Conservation (phyloP, 1,140 invertebrate species). For the Drosophila nebulosa region DNA sequence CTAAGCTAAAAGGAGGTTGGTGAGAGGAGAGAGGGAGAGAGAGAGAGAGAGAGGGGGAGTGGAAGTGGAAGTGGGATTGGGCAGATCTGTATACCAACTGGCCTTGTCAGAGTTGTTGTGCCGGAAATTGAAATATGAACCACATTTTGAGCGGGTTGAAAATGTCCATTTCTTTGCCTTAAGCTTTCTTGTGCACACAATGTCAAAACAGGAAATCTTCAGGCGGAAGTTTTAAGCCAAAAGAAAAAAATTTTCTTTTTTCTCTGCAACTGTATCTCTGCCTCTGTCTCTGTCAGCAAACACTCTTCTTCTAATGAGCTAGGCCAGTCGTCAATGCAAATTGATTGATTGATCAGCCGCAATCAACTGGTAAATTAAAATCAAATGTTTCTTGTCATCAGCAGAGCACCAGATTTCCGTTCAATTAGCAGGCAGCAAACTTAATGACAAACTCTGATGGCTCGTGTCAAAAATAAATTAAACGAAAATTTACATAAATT, state of each 20-base stretch:
- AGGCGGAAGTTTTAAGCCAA: conserved; percentile 19
- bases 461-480: conserved; percentile 66
- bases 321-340: conserved; percentile 12
- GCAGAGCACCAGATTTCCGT: conserved; percentile 48
- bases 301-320: conserved; percentile 9
- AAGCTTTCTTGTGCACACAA: conserved; percentile 10
- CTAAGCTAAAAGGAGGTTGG: neutral
- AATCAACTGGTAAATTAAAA: conserved; percentile 51
- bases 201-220: conserved; percentile 21
- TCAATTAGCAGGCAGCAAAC: conserved; percentile 56
- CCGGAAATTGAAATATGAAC: conserved; percentile 77
- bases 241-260: neutral
- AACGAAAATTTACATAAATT: conserved; percentile 76
- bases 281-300: neutral
- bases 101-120: conserved; percentile 27
- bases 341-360: conserved; percentile 64
- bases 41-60: neutral
- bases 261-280: neutral
- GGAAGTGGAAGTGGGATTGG: neutral
- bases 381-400: conserved; percentile 52
- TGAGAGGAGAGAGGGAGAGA: neutral
- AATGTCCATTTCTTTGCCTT: conserved; percentile 24
- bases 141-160: conserved; percentile 20
- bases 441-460: conserved; percentile 37
- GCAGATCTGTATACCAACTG: conserved; percentile 10